A percentile compares a stretch with the other conserved stretches of the same genome.
These are phyloP conservation scores for Pogona vitticeps DNA, from an alignment of 2,113 vertebrate genomes.

Conservation along the genomic window DNA sequence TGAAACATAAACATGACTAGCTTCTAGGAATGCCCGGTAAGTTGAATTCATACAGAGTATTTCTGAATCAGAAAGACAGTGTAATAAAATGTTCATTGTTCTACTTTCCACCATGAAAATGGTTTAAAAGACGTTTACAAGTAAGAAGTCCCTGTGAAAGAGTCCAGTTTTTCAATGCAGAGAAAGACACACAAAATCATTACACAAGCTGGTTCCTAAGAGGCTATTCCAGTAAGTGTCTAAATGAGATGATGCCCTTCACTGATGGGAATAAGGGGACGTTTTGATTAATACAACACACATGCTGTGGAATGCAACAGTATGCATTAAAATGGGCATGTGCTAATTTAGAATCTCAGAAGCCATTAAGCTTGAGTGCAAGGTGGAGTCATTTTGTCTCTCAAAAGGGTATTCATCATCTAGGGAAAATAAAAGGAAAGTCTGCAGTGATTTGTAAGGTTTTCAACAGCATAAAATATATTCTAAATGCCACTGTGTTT, in stretches of 20 bases:
- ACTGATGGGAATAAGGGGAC: constrained; percentile 33
- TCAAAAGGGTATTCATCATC: neutral
- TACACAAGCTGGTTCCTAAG: neutral
- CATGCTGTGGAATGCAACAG: neutral
- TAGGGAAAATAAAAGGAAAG: neutral
- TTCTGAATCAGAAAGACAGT: constrained; percentile 1
- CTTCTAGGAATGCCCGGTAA: constrained; percentile 24
- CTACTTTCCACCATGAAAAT: constrained; percentile 35
- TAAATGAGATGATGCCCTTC: constrained; percentile 19
- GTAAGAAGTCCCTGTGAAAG: constrained; percentile 10
- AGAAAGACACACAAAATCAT: neutral
- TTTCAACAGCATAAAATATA: constrained; percentile 6
- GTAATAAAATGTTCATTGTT: constrained; percentile 6
- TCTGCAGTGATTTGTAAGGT: constrained; percentile 5
- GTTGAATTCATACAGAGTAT: neutral
- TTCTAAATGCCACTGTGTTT: constrained; percentile 16
- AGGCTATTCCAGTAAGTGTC: neutral
- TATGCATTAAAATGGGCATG: constrained; percentile 14
- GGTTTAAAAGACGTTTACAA: constrained; percentile 28
- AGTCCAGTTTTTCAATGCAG: neutral
- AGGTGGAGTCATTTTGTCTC: neutral
- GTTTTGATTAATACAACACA: constrained; percentile 38
- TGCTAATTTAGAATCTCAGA: constrained; percentile 44
- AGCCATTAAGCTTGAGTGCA: constrained; percentile 6
- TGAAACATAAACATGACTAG: neutral